Evolutionary conservation across 2,113 vertebrate genomes (phyloP).

Genomic region (Myiozetetes cayanensis): DNA sequence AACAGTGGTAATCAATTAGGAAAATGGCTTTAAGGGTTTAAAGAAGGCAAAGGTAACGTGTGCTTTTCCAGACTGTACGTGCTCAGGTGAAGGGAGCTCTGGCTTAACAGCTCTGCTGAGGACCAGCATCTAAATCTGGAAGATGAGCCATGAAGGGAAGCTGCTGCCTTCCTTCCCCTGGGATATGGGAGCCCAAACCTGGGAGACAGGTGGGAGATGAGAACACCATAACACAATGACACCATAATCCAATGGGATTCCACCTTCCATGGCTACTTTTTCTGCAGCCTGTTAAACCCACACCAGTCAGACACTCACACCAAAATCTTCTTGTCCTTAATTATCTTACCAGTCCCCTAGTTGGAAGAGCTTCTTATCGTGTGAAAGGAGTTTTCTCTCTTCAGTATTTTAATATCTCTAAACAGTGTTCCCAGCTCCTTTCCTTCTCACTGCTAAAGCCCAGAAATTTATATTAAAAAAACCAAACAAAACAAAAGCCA

Average conservation of each 20-base stretch:
- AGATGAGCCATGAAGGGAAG: neutral
- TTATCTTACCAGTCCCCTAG: neutral
- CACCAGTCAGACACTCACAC: neutral
- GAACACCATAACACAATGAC: neutral
- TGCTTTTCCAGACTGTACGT: neutral
- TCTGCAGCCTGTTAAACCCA: neutral
- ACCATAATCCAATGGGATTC: neutral
- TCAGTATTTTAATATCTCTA: neutral
- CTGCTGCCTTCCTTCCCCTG: neutral
- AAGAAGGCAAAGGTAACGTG: neutral
- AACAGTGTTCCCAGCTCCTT: neutral
- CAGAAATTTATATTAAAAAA: neutral
- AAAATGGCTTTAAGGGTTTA: neutral
- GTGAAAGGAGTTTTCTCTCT: neutral
- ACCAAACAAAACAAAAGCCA: neutral
- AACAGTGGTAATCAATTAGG: slow-evolving; percentile 6
- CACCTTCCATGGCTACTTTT: neutral
- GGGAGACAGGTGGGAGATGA: neutral
- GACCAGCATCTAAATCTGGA: neutral
- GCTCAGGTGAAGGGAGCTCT: neutral
- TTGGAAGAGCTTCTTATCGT: neutral
- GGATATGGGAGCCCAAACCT: neutral
- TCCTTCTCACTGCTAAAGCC: neutral
- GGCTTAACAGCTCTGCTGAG: neutral
- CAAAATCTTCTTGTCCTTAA: neutral